Evolutionary conservation across 1,140 invertebrate genomes (phyloP), one percentile per base, ranked within the genome.

Genomic region (Choristoneura fumiferana): DNA sequence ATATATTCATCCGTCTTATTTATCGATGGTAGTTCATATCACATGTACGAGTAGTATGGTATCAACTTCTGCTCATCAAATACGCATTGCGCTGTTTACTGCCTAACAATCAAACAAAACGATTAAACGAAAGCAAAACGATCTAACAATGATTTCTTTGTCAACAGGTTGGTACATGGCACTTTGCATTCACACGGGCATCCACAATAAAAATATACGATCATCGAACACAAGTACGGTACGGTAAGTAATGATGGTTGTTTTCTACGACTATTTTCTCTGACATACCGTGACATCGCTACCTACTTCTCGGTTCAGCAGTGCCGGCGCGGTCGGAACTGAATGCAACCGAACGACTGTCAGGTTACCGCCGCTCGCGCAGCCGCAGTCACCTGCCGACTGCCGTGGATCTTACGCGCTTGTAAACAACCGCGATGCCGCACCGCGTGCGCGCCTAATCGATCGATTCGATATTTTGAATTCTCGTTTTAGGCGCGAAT

Each of bases 211-310:
- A 71, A 67, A 72, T 72, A 69, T 52, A 75, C 38, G 52, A 65
- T 56, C 34, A 60, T 62, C 69, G 45, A 63, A 65, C 37, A 18
- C 56, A 15, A 59, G 64, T 58, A 65, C 38, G 45, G 69, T 54
- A 61, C 65, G 63, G 73, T 70, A 69, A 69, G 66, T 69, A 62
- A 65, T 68, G 69, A 65, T 61, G 62, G 63, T 67, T 63, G 63
- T 77, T 73, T 76, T 73, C 65, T 71, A 67, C 54, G 54, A 57
- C 57, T 70, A 77, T 77, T 81, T 81, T 80, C 76, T 71, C 72
- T 71, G 64, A 55, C 64, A 63, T 62, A 54, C 61, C 60, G 71
- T 78, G 79, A 78, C 79, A 79, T 78, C 52, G 70, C 75, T 73
- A 67, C 76, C 78, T 77, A 79, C 74, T 79, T 71, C 52, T 29